Conservation (phyloP, 2,797 vertebrate species). For the Scolopax rusticola region DNA sequence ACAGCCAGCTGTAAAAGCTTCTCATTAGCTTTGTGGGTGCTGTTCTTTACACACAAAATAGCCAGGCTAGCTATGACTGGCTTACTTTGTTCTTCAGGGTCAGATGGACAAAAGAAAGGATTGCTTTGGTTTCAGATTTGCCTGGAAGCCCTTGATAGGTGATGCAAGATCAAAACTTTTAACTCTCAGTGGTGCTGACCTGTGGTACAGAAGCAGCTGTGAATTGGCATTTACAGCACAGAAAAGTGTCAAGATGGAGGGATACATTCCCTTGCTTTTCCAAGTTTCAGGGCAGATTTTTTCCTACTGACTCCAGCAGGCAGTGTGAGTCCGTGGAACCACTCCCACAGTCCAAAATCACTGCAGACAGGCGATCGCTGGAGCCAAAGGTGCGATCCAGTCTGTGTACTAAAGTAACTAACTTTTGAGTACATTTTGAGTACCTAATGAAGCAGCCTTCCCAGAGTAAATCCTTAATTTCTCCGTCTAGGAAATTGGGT, state of each 20-base stretch:
- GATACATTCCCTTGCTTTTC: background rate
- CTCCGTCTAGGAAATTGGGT: slow-evolving; percentile 17
- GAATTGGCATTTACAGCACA: background rate
- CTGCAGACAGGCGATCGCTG: background rate
- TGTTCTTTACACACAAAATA: background rate
- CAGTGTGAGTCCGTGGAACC: background rate
- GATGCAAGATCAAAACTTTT: background rate
- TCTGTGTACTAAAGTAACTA: slow-evolving; percentile 36
- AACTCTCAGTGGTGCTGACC: background rate
- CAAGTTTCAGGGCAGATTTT: background rate
- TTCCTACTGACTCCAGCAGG: background rate
- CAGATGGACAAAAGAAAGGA: background rate
- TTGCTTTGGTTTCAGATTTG: background rate
- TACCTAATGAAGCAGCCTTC: slow-evolving; percentile 46
- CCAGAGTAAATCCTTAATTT: slow-evolving; percentile 44
- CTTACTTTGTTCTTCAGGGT: background rate
- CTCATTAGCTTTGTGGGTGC: background rate
- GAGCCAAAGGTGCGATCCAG: background rate
- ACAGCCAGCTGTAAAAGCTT: background rate
- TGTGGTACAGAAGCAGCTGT: fast-evolving
- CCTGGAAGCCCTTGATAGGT: background rate
- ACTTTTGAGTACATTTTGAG: slow-evolving; percentile 48
- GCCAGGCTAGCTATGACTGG: background rate
- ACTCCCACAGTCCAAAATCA: background rate
- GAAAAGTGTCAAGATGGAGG: background rate